Conservation (phyloP, 2,113 vertebrate species). For the Elaphurus davidianus region DNA sequence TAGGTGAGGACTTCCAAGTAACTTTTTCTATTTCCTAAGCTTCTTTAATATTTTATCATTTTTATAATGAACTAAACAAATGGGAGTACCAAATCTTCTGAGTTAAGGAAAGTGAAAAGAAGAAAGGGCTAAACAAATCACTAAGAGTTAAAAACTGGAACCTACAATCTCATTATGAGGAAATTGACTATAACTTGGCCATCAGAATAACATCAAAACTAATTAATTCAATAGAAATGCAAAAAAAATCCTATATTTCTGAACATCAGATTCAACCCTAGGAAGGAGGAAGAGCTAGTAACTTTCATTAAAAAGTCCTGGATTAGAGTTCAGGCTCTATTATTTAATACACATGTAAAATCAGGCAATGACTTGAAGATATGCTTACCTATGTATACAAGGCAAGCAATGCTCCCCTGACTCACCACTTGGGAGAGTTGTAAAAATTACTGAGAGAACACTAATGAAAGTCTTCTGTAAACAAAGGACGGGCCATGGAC, state of each 20-base stretch:
- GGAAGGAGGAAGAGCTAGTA: not conserved
- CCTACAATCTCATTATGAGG: not conserved
- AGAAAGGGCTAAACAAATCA: not conserved
- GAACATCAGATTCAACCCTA: not conserved
- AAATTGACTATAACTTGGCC: not conserved
- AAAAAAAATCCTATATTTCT: not conserved
- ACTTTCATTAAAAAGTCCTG: not conserved
- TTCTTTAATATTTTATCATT: not conserved
- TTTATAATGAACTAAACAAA: conserved; percentile 3
- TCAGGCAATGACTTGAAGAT: not conserved
- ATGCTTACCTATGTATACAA: not conserved
- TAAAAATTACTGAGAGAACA: not conserved
- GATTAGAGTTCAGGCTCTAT: not conserved
- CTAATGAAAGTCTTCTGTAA: not conserved
- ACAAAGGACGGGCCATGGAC: not conserved
- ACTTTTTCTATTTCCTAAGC: not conserved
- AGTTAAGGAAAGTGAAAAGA: not conserved
- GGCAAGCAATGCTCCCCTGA: not conserved
- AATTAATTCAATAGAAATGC: not conserved
- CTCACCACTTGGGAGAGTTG: not conserved
- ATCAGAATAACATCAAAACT: not conserved
- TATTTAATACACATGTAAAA: not conserved
- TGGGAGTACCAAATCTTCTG: not conserved
- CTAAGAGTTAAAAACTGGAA: not conserved
- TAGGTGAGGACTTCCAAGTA: not conserved